A percentile compares a stretch with the other conserved stretches of the same genome.
Evolutionary conservation across 2,888 invertebrate species (phyloP).

Genomic region (Machimus rusticus): DNA sequence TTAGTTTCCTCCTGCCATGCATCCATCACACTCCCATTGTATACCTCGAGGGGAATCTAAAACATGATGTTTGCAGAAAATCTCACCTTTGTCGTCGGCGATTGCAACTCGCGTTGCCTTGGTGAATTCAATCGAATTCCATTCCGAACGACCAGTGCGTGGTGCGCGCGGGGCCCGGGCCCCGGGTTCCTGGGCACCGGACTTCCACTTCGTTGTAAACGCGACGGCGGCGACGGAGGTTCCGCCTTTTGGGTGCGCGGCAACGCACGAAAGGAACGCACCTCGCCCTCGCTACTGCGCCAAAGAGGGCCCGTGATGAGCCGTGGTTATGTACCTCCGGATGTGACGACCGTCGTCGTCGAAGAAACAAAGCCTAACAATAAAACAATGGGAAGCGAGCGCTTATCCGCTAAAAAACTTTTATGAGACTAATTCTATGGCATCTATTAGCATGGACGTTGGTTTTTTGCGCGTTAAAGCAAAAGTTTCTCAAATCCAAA

Average conservation of each 20-base stretch:
- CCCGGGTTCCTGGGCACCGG: background rate
- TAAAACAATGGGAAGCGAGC: background rate
- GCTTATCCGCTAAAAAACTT: background rate
- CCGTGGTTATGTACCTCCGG: background rate
- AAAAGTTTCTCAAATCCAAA: background rate
- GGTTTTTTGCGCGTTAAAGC: background rate
- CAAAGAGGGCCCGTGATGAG: background rate
- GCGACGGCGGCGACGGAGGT: background rate
- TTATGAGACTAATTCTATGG: background rate
- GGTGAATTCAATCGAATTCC: background rate
- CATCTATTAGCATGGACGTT: background rate
- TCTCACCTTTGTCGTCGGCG: background rate
- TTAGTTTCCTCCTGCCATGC: background rate
- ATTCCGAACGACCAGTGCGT: background rate
- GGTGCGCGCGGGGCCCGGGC: background rate
- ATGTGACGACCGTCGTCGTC: background rate
- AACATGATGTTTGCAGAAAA: background rate
- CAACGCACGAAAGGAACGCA: background rate
- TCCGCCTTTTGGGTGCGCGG: background rate
- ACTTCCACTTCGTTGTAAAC: background rate
- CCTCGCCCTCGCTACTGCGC: background rate
- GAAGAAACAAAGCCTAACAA: background rate
- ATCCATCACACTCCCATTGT: background rate
- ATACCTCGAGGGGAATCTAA: background rate
- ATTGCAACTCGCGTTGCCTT: background rate